Evolutionary conservation across 2,888 invertebrate species (phyloP), one percentile per base, ranked within the genome.

Genomic region (Synanthedon andrenaeformis): DNA sequence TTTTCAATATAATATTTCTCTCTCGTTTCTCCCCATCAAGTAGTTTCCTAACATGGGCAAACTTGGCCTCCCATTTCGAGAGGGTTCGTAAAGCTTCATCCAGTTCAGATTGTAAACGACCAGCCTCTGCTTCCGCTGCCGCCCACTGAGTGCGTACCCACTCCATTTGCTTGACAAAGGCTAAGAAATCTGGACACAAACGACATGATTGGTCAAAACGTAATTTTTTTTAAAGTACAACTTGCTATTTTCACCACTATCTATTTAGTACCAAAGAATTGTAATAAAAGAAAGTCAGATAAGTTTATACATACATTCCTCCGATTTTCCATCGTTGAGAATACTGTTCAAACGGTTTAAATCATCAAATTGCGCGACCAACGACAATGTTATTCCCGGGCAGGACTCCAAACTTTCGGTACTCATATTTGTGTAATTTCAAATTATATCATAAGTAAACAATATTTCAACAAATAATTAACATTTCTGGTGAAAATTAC

Each of bases 21-120:
- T 90, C 91, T 58, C 91, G 90, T 63, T 92, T 93, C 68, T 96
- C 96, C 57, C 92, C 90, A 64, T 96, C 96, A 1, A 96, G 82
- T 48, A 96, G 86, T 62, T 92, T 92, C 54, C 96, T 89, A 0
- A 95, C 95, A 74, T 94, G 93, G 62, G 92, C 92, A 58, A 97
- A 89, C 72, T 95, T 95, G 3, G 92, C 91, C 66, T 96, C 94
- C 65, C 95, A 89, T 64, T 93, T 92, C 4, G 91, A 89, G 55
- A 93, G 91, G 51, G 94, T 93, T 17, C 91, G 89, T 42, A 93
- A 90, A 3, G 93, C 90, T 52, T 91, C 90, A 58, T 94, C 92
- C 28, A 96, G 76, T 63, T 92, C 91, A 0, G 89, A 83, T 64
- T 93, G 93, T 17, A 96, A 86, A 0, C 93, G 88, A 49, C 89